Conservation (phyloP, 2,113 vertebrate genomes). For the Steatornis caripensis region DNA sequence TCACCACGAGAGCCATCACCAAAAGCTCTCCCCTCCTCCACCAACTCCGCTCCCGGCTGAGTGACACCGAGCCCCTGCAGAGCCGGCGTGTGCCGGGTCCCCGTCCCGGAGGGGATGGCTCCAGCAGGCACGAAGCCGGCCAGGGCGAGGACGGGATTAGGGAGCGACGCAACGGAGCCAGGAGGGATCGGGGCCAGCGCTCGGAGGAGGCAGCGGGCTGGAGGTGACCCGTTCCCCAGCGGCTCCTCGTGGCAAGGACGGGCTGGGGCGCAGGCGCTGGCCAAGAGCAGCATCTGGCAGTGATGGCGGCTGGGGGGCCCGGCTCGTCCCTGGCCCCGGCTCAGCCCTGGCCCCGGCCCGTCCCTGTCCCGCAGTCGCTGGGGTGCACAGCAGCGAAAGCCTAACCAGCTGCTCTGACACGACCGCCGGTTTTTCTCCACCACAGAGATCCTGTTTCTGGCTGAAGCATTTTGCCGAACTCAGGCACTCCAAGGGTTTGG, state of each 20-base stretch:
- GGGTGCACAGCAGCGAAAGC: no score
- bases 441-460: neutral
- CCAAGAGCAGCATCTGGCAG: slow-evolving; percentile 44
- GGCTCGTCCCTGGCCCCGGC: neutral
- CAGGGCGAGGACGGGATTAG: no score
- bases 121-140: no score
- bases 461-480: neutral
- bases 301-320: neutral
- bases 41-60: no score
- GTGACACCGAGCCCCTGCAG: no score
- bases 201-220: no score
- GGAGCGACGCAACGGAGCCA: no score
- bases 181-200: no score
- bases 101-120: no score
- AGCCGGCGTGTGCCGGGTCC: no score
- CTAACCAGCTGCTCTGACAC: neutral
- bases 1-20: accelerated
- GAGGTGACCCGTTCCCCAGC: neutral
- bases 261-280: no score
- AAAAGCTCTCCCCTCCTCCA: neutral
- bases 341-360: neutral
- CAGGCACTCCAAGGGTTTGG: neutral
- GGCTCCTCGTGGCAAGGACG: neutral
- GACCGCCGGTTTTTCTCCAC: neutral
- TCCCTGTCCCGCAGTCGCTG: neutral